Conservation (phyloP, 2,888 invertebrate genomes). For the Hydriomena furcata region DNA sequence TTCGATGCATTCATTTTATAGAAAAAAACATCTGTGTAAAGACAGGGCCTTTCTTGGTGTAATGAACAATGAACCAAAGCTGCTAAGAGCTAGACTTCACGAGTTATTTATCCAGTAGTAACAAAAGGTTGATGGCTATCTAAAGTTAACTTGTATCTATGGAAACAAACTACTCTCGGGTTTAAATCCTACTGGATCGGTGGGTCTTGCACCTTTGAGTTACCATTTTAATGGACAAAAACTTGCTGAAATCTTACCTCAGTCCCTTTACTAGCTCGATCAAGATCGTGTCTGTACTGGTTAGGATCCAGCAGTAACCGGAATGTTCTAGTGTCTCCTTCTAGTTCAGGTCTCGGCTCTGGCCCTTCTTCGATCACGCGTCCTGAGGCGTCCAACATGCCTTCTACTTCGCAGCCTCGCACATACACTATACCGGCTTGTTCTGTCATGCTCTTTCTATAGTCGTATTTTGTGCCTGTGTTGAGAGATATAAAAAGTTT, state of each 20-base stretch:
- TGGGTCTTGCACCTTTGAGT: no score
- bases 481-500: constrained; percentile 3
- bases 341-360: constrained; percentile 92
- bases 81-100: no score
- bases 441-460: constrained; percentile 92
- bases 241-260: constrained; percentile 81
- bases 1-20: no score
- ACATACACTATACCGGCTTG: constrained; percentile 97
- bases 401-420: constrained; percentile 98
- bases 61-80: no score
- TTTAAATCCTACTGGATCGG: no score
- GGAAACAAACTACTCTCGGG: no score
- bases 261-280: constrained; percentile 89
- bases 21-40: no score
- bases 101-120: no score
- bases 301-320: constrained; percentile 98
- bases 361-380: constrained; percentile 98
- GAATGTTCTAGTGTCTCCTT: constrained; percentile 95
- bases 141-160: no score
- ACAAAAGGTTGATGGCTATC: no score
- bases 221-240: no score
- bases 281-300: constrained; percentile 97
- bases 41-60: no score
- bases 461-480: constrained; percentile 90
- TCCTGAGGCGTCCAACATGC: constrained; percentile 97